A percentile compares a stretch with the other conserved stretches of the same genome.
phyloP scores from a whole-genome alignment of 2,888 invertebrate species.

The Kuschelorhynchus macadamiae region DNA sequence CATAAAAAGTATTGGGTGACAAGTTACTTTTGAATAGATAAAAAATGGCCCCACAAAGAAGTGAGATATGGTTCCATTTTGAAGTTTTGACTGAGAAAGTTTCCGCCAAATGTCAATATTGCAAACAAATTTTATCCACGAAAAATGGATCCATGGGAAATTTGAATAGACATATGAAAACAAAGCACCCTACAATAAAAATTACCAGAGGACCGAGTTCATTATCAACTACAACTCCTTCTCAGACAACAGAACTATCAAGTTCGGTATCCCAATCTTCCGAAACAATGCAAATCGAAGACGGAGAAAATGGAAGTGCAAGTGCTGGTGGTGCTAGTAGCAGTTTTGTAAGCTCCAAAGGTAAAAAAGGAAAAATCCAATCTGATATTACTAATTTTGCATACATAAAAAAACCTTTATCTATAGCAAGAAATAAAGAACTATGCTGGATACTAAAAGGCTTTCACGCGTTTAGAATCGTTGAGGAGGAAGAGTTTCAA shows the following conservation, averaged over 20 bases:
- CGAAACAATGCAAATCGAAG: slow-evolving; percentile 14
- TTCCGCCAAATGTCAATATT: slow-evolving; percentile 40
- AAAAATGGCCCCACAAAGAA: slow-evolving; percentile 14
- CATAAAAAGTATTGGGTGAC: too few relatives aligned
- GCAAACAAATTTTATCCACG: slow-evolving; percentile 36
- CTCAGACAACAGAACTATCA: not conserved
- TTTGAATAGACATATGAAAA: slow-evolving; percentile 39
- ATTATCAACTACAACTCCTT: not conserved
- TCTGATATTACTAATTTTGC: slow-evolving; percentile 12
- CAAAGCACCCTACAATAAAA: slow-evolving; percentile 32
- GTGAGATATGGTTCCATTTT: slow-evolving; percentile 15
- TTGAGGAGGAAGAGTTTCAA: slow-evolving; percentile 28
- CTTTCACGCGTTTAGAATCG: slow-evolving; percentile 27
- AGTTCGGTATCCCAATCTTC: slow-evolving; percentile 16
- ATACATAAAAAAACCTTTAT: slow-evolving; percentile 19
- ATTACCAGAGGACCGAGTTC: not conserved
- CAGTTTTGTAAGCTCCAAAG: not conserved
- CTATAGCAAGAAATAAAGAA: slow-evolving; percentile 19
- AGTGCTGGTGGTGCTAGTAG: not conserved
- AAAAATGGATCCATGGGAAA: slow-evolving; percentile 36
- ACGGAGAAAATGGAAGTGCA: not conserved
- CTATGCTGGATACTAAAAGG: slow-evolving; percentile 23
- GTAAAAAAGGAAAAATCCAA: slow-evolving; percentile 6
- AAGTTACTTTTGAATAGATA: too few relatives aligned
- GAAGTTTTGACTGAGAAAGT: slow-evolving; percentile 7